Percentiles rank a stretch among this genome's conserved stretches.
These are phyloP conservation scores for Montipora efflorescens DNA, from an alignment of 64 coral and sea anemone genomes.

Conservation along the genomic window DNA sequence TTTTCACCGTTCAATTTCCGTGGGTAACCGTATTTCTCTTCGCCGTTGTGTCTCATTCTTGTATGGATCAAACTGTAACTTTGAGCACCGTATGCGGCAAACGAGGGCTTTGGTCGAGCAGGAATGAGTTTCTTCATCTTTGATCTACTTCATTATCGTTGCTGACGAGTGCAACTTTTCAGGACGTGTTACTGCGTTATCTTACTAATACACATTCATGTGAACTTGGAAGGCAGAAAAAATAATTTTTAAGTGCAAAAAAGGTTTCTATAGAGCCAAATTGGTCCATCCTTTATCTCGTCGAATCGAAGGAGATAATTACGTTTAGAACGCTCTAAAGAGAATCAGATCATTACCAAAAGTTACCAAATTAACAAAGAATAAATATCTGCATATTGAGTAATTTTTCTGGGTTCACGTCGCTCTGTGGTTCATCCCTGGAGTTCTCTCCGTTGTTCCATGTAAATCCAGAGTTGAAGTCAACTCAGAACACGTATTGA, in stretches of 20 bases:
- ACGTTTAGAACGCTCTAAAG: not conserved
- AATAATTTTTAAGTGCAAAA: not conserved
- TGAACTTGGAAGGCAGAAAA: not conserved
- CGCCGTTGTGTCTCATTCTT: not conserved
- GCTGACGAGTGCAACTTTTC: too few relatives aligned
- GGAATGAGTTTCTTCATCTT: too few relatives aligned
- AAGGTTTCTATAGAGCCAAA: not conserved
- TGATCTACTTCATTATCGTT: too few relatives aligned
- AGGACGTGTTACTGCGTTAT: too few relatives aligned
- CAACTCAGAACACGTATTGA: slow-evolving; percentile 58
- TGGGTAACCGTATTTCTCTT: not conserved
- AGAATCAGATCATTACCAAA: not conserved
- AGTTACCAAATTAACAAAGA: too few relatives aligned
- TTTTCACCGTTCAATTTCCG: too few relatives aligned
- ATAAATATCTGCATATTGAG: not conserved
- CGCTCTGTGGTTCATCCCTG: slow-evolving; percentile 28
- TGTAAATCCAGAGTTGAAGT: slow-evolving; percentile 18
- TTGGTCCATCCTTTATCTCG: not conserved
- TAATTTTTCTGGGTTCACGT: slow-evolving; percentile 11
- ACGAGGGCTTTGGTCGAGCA: too few relatives aligned
- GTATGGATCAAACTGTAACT: not conserved
- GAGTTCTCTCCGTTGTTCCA: slow-evolving; percentile 21
- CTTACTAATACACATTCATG: too few relatives aligned
- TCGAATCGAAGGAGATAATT: not conserved
- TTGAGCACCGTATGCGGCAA: too few relatives aligned